A percentile compares a stretch with the other conserved stretches of the same genome.
These are phyloP conservation scores for Cydia fagiglandana DNA, from an alignment of 1,140 invertebrate genomes.

Conservation along the genomic window DNA sequence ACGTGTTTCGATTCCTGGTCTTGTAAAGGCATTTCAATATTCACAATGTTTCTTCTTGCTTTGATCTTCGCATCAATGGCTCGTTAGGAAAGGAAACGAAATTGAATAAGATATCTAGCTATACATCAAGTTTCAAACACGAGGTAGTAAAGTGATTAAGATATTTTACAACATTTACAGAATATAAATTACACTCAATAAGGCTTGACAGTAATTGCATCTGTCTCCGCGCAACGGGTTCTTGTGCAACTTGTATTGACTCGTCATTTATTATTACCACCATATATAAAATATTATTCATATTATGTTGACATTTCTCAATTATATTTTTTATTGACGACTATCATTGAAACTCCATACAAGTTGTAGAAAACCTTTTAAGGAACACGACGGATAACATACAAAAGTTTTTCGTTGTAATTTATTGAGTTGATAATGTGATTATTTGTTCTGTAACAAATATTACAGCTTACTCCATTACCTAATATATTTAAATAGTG, in stretches of 20 bases:
- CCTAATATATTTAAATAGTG: no score
- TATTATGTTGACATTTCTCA: conserved; percentile 10
- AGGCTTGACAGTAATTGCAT: conserved; percentile 21
- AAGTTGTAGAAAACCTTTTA: neutral
- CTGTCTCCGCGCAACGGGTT: conserved; percentile 10
- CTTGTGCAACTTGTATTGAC: conserved; percentile 21
- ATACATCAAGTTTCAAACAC: neutral
- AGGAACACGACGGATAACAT: neutral
- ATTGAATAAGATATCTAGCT: neutral
- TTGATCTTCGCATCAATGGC: neutral
- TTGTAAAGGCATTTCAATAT: no score
- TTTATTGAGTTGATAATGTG: no score
- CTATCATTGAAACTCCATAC: conserved; percentile 36
- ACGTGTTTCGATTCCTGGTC: no score
- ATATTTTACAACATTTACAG: conserved; percentile 7
- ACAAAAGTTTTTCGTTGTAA: no score
- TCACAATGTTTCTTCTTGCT: no score
- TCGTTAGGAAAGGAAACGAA: neutral
- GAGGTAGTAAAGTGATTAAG: conserved; percentile 4
- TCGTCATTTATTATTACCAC: conserved; percentile 7
- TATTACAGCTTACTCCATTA: no score
- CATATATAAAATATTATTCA: conserved; percentile 8
- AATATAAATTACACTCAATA: conserved; percentile 19
- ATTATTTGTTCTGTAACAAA: no score
- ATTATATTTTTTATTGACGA: neutral